Conservation (phyloP, 2,113 vertebrate species). For the Motacilla alba region DNA sequence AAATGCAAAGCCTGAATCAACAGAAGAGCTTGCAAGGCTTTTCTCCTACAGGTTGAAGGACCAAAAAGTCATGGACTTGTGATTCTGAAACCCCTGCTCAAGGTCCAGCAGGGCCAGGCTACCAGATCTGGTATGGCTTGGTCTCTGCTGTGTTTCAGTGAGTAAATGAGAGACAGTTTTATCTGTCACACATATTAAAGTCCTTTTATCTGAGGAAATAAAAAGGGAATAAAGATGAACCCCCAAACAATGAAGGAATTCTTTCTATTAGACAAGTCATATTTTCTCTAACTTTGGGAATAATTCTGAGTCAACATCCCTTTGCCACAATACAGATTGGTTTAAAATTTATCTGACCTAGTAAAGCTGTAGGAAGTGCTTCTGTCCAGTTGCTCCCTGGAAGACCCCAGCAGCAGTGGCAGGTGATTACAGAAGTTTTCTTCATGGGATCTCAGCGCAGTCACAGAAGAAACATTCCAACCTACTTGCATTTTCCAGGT, state of each 20-base stretch:
- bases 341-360: neutral
- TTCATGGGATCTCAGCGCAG: neutral
- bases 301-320: neutral
- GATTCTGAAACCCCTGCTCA: neutral
- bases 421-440: neutral
- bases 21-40: neutral
- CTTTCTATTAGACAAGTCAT: neutral
- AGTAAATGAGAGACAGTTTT: neutral
- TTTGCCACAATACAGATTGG: neutral
- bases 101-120: neutral
- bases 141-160: neutral
- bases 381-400: neutral
- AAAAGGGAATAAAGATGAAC: neutral
- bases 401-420: neutral
- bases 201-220: neutral
- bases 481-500: neutral
- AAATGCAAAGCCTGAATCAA: neutral
- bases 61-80: neutral
- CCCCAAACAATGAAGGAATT: neutral
- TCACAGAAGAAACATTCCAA: neutral
- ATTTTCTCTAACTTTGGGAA: neutral
- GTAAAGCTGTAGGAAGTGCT: neutral
- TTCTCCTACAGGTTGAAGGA: neutral
- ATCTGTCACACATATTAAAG: neutral
- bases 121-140: neutral